Conservation (phyloP, 2,888 invertebrate genomes). For the Heliconius aoede region DNA sequence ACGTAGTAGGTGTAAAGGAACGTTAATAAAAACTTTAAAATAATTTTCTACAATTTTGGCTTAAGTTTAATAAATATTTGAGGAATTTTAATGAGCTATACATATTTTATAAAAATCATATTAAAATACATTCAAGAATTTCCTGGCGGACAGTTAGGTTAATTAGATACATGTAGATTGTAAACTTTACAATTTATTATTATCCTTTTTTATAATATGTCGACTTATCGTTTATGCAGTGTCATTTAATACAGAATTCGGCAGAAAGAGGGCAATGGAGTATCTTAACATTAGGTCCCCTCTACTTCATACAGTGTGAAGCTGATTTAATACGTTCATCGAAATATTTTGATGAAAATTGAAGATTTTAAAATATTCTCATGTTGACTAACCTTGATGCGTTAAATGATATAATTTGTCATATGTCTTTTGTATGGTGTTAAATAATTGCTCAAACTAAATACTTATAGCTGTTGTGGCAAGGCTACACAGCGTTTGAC, state of each 20-base stretch:
- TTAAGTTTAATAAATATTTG: not conserved
- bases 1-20: not conserved
- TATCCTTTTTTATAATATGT: no score
- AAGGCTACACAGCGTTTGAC: no score
- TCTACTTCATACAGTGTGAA: no score
- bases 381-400: not conserved
- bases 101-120: no score
- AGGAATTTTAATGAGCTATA: no score
- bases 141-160: not conserved
- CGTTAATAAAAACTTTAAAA: not conserved
- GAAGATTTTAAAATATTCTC: not conserved
- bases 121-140: not conserved
- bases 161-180: no score
- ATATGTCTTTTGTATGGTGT: not conserved
- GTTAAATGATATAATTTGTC: conserved; percentile 5
- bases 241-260: no score
- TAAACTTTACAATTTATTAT: no score
- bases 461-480: not conserved
- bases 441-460: not conserved
- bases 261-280: no score
- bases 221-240: not conserved
- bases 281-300: no score
- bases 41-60: not conserved
- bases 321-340: no score
- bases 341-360: not conserved